Percentiles rank a stretch among this genome's conserved stretches.
Conservation (phyloP, 2,797 vertebrate genomes). For the Coregonus sp. region DNA sequence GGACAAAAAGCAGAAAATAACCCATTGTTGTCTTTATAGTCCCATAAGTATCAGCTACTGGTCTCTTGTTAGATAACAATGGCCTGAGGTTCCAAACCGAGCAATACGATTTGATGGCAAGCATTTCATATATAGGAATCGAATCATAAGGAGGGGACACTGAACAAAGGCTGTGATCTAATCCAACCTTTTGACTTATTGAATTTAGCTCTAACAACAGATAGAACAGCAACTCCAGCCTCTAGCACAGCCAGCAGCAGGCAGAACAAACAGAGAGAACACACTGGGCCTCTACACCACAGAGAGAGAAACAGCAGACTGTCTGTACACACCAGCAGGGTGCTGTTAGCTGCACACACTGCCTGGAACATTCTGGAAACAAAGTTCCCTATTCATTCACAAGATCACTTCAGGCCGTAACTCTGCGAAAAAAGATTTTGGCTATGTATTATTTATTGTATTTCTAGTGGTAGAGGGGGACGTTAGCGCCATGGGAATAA, state of each 20-base stretch:
- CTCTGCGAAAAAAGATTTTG: neutral
- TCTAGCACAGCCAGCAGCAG: conserved; percentile 45
- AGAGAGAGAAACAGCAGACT: conserved; percentile 27
- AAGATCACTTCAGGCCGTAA: conserved; percentile 10
- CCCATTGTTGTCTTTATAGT: conserved; percentile 49
- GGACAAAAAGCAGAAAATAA: conserved; percentile 42
- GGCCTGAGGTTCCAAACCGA: conserved; percentile 5
- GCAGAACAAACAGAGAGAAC: conserved; percentile 63
- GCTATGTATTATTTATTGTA: neutral
- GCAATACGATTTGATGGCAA: conserved; percentile 1
- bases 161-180: conserved; percentile 60
- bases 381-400: conserved; percentile 61
- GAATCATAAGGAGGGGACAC: conserved; percentile 24
- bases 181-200: conserved; percentile 58
- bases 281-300: conserved; percentile 53
- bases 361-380: conserved; percentile 43
- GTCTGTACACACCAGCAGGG: conserved; percentile 53
- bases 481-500: neutral
- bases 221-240: neutral
- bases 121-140: conserved; percentile 35
- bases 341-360: conserved; percentile 20
- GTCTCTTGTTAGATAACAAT: conserved; percentile 13
- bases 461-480: neutral
- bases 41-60: conserved; percentile 29
- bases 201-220: conserved; percentile 37